These are phyloP conservation scores for Anodontia alba DNA, from an alignment of 2,888 invertebrate genomes.

Conservation along the genomic window DNA sequence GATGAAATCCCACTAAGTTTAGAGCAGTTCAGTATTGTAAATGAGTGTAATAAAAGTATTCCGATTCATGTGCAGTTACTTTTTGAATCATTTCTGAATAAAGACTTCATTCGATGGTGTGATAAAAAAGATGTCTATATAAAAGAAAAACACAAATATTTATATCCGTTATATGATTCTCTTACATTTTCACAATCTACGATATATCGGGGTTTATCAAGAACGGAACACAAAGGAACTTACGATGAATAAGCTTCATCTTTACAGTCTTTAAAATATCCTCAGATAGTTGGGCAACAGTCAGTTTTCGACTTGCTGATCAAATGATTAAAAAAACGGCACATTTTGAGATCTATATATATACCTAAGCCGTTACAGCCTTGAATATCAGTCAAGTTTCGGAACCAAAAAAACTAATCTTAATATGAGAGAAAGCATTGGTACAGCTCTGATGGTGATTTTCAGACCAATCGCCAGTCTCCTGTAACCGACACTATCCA, in stretches of 20 bases:
- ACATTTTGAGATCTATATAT: slow-evolving; percentile 34
- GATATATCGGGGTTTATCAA: slow-evolving; percentile 38
- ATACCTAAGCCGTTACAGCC: slow-evolving; percentile 28
- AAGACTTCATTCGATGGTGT: background rate
- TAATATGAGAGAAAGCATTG: slow-evolving; percentile 27
- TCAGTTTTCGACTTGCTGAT: slow-evolving; percentile 31
- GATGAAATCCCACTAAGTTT: too few species aligned
- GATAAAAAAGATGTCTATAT: slow-evolving; percentile 11
- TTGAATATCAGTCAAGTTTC: slow-evolving; percentile 1
- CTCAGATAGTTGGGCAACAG: slow-evolving; percentile 20
- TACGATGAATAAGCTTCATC: slow-evolving; percentile 32
- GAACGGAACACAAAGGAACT: slow-evolving; percentile 35
- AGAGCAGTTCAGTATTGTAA: too few species aligned
- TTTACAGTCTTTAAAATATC: slow-evolving; percentile 44
- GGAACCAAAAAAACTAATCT: background rate
- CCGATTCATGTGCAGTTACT: slow-evolving; percentile 36
- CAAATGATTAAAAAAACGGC: slow-evolving; percentile 26
- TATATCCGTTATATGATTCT: slow-evolving; percentile 34
- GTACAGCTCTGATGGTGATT: slow-evolving; percentile 38
- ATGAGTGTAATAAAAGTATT: slow-evolving; percentile 24
- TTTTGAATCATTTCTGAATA: slow-evolving; percentile 32
- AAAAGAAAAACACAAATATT: slow-evolving; percentile 17
- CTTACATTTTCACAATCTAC: slow-evolving; percentile 39
- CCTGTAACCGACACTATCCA: too few species aligned
- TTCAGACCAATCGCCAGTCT: too few species aligned